Conservation (phyloP, 92 coral and sea anemone genomes). For the Bergia puertoricense region DNA sequence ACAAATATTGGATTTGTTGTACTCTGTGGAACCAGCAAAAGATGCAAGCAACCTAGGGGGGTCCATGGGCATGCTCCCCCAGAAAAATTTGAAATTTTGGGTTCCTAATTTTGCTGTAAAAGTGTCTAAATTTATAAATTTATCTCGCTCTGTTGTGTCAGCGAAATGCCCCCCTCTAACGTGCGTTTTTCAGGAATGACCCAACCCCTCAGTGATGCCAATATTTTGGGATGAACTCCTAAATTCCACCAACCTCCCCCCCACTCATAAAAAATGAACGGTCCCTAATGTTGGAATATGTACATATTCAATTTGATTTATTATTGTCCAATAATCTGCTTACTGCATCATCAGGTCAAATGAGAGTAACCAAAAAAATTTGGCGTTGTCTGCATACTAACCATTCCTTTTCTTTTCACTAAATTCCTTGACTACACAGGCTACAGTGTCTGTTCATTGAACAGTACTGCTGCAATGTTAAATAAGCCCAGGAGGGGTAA, state of each 20-base stretch:
- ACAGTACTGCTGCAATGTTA: conserved; percentile 8
- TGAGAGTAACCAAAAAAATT: not conserved
- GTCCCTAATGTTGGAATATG: not conserved
- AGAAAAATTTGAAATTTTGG: too few species aligned
- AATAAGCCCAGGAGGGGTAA: not conserved
- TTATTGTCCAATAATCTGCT: not conserved
- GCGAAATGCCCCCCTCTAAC: not conserved
- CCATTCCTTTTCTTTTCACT: not conserved
- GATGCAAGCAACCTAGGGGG: too few species aligned
- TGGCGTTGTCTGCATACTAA: not conserved
- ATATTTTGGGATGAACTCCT: conserved; percentile 8
- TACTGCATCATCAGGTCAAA: conserved; percentile 1
- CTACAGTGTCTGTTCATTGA: conserved; percentile 22
- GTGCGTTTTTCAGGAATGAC: not conserved
- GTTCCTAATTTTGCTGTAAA: too few species aligned
- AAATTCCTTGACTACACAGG: not conserved
- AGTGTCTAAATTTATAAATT: too few species aligned
- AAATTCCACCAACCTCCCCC: not conserved
- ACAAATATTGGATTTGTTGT: too few species aligned
- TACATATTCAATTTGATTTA: not conserved
- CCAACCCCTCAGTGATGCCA: not conserved
- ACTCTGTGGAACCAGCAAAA: too few species aligned
- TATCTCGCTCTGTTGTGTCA: too few species aligned
- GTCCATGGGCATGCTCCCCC: too few species aligned
- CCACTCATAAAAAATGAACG: not conserved